Percentiles rank a stretch among this genome's conserved stretches.
phyloP scores from a whole-genome alignment of 2,888 invertebrate genomes.

The Limnephilus rhombicus region DNA sequence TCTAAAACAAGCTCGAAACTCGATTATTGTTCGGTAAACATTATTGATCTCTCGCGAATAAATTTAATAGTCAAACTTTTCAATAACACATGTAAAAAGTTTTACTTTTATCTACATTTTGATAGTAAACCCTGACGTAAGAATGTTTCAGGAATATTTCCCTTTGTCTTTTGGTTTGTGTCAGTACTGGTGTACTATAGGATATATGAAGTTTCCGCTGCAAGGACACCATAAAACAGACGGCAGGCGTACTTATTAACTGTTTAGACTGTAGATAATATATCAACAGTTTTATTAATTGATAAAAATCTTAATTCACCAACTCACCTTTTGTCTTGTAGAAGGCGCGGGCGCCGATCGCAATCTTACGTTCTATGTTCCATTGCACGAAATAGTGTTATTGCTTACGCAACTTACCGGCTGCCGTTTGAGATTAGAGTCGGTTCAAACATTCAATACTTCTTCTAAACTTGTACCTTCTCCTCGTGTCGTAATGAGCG shows the following conservation, averaged over 20 bases:
- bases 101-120: background rate
- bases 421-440: conserved; percentile 46
- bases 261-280: background rate
- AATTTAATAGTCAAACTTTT: background rate
- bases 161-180: background rate
- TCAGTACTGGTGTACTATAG: background rate
- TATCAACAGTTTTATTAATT: conserved; percentile 47
- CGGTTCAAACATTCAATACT: conserved; percentile 43
- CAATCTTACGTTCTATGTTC: conserved; percentile 40
- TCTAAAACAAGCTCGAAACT: background rate
- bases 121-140: background rate
- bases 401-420: conserved; percentile 48
- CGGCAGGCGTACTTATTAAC: background rate
- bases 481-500: conserved; percentile 22
- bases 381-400: conserved; percentile 50
- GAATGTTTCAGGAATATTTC: background rate
- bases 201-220: background rate
- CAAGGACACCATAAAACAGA: background rate
- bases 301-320: conserved; percentile 52
- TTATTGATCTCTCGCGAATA: background rate
- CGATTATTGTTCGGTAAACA: background rate
- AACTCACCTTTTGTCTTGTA: conserved; percentile 54
- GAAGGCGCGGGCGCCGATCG: conserved; percentile 38
- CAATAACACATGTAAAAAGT: background rate
- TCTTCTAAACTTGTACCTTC: background rate